These are phyloP conservation scores for Poeciliopsis paucimaculata DNA, from an alignment of 2,797 vertebrate species.

Conservation along the genomic window DNA sequence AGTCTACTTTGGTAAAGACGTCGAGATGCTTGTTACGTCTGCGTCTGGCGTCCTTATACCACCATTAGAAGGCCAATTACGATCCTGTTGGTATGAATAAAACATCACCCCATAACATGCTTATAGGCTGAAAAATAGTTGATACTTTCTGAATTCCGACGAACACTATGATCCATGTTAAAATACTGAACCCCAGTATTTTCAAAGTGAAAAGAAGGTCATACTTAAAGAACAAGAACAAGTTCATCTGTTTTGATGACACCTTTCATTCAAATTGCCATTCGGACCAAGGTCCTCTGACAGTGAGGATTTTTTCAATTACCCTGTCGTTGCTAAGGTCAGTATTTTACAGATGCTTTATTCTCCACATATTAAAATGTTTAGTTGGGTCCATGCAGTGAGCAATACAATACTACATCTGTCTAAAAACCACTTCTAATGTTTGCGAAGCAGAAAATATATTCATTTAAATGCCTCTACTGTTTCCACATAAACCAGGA, in stretches of 20 bases:
- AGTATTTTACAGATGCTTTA: not conserved
- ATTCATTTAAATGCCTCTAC: not conserved
- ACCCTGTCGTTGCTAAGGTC: not conserved
- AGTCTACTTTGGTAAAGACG: slow-evolving; percentile 55
- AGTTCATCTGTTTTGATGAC: slow-evolving; percentile 10
- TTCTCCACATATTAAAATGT: not conserved
- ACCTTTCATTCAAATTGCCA: not conserved
- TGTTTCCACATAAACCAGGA: not conserved
- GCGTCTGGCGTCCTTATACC: slow-evolving; percentile 51
- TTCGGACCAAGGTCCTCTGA: not conserved
- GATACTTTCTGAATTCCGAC: slow-evolving; percentile 51
- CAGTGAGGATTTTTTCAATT: not conserved
- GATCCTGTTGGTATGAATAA: slow-evolving; percentile 51
- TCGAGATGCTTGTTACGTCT: slow-evolving; percentile 53
- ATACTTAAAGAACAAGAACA: not conserved
- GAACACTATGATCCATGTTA: slow-evolving; percentile 25
- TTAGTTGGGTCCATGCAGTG: not conserved
- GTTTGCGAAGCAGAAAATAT: not conserved
- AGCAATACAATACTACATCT: not conserved
- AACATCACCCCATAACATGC: slow-evolving; percentile 42
- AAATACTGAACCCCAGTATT: slow-evolving; percentile 20
- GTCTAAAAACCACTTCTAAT: not conserved
- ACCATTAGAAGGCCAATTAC: slow-evolving; percentile 67
- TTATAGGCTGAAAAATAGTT: slow-evolving; percentile 29
- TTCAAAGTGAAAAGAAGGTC: slow-evolving; percentile 33